Evolutionary conservation across 2,113 vertebrate genomes (phyloP), one percentile per base, ranked within the genome.

Genomic region (Sylvilagus bachmani): DNA sequence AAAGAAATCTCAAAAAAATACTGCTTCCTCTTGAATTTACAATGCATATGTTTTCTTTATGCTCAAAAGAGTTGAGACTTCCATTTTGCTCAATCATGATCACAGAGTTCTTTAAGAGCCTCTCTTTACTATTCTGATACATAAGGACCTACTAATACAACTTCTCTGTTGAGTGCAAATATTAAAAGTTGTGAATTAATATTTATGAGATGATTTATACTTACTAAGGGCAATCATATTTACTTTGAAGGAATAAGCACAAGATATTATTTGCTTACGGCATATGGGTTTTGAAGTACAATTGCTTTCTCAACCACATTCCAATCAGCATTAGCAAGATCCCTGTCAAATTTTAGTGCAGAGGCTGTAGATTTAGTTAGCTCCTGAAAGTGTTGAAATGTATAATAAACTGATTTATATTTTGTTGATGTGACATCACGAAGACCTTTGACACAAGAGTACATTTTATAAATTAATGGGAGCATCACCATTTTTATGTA

Each of bases 271-370:
- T 84, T 95, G 94, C 97, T 97, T 89, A 98, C 97, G 31, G 70
- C 92, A 71, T 98, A 97, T 67, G 98, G 98, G 12, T 97, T 97
- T 89, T 97, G 93, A 89, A 98, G 95, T 73, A 44, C 24, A 83
- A 98, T 97, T 90, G 91, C 91, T 89, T 97, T 95, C 73, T 98
- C 97, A 90, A 97, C 97, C 91, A 97, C 88, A 79, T 69, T 94
- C 98, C 98, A 98, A 24, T 98, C 97, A 89, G 98, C 97, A 94
- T 98, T 97, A 82, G 97, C 98, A 93, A 98, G 98, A 93, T 98
- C 97, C 97, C 86, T 97, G 74, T 98, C 97, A 95, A 98, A 97
- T 96, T 98, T 98, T 69, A 98, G 90, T 88, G 97, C 88, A n/a
- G 95, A 93, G 58, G 95, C 97, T 64, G 84, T 44, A 73, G 97